phyloP scores from a whole-genome alignment of 35 echinoderm and acorn worm genomes.

The Apostichopus californicus region DNA sequence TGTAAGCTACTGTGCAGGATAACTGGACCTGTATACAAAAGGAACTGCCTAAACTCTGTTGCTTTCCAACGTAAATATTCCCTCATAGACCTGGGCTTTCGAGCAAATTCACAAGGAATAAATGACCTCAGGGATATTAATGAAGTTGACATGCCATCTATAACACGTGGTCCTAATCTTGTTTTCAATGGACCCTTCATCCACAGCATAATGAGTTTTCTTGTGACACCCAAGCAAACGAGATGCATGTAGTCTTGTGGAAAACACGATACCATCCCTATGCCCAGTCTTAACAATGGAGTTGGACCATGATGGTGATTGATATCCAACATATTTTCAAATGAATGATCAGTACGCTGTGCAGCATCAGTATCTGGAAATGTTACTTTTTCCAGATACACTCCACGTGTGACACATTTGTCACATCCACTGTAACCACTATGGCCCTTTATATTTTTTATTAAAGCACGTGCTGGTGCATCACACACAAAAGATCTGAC shows the following conservation, averaged over 20 bases:
- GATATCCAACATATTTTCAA: constrained; percentile 8
- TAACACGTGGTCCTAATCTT: constrained; percentile 10
- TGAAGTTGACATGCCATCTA: constrained; percentile 28
- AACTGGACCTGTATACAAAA: constrained; percentile 70
- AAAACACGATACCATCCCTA: constrained; percentile 48
- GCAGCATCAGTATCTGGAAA: constrained; percentile 50
- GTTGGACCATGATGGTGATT: constrained; percentile 50
- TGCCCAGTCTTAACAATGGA: constrained; percentile 13
- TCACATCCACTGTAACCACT: constrained; percentile 61
- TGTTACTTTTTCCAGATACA: constrained; percentile 53
- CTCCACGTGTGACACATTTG: constrained; percentile 49
- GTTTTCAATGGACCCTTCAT: constrained; percentile 58
- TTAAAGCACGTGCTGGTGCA: constrained; percentile 65
- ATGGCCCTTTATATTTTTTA: constrained; percentile 57
- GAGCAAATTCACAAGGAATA: constrained; percentile 65
- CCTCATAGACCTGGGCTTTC: constrained; percentile 61
- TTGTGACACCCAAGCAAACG: constrained; percentile 67
- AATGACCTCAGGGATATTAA: background rate
- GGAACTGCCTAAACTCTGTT: constrained; percentile 69
- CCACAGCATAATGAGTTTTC: constrained; percentile 63
- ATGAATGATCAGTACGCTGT: constrained; percentile 46
- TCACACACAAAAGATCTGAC: constrained; percentile 64
- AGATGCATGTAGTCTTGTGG: constrained; percentile 86
- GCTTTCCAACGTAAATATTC: constrained; percentile 76
- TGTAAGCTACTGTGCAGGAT: constrained; percentile 39